Evolutionary conservation across 1,140 invertebrate genomes (phyloP).

Genomic region (Aethina tumida): DNA sequence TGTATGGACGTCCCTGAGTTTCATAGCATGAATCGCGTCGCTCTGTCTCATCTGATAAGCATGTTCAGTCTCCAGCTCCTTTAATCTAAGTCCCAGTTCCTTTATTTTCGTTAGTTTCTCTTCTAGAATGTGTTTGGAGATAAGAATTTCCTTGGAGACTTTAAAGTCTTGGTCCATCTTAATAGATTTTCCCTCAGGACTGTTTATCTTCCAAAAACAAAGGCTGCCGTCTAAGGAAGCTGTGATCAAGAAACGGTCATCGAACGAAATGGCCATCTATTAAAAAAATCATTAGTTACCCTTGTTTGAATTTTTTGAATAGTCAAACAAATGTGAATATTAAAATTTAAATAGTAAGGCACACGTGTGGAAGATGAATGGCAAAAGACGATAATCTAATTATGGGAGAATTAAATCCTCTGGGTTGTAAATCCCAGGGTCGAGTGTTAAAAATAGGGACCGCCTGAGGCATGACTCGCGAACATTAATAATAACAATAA

Average conservation of each 20-base stretch:
- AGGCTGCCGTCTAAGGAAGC: constrained; percentile 65
- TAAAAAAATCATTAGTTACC: constrained; percentile 2
- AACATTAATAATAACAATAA: too few species aligned
- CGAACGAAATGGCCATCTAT: constrained; percentile 59
- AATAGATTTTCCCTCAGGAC: constrained; percentile 61
- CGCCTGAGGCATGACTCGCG: too few species aligned
- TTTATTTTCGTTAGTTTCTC: constrained; percentile 52
- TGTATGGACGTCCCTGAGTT: constrained; percentile 54
- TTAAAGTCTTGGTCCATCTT: constrained; percentile 61
- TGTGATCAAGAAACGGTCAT: constrained; percentile 69
- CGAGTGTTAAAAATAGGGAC: too few species aligned
- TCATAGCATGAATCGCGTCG: constrained; percentile 51
- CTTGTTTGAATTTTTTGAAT: constrained; percentile 3
- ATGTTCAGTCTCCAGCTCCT: constrained; percentile 63
- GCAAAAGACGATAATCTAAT: too few species aligned
- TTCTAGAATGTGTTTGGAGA: constrained; percentile 51
- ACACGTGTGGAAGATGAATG: too few species aligned
- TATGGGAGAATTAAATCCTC: too few species aligned
- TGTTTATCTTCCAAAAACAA: constrained; percentile 73
- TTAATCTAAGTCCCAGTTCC: constrained; percentile 53
- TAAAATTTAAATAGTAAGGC: too few species aligned
- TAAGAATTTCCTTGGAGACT: constrained; percentile 66
- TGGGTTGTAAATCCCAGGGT: too few species aligned
- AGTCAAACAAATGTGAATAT: too few species aligned
- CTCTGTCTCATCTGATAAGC: constrained; percentile 59